Evolutionary conservation across 1,140 invertebrate genomes (phyloP).

Genomic region (Anadara kagoshimensis): DNA sequence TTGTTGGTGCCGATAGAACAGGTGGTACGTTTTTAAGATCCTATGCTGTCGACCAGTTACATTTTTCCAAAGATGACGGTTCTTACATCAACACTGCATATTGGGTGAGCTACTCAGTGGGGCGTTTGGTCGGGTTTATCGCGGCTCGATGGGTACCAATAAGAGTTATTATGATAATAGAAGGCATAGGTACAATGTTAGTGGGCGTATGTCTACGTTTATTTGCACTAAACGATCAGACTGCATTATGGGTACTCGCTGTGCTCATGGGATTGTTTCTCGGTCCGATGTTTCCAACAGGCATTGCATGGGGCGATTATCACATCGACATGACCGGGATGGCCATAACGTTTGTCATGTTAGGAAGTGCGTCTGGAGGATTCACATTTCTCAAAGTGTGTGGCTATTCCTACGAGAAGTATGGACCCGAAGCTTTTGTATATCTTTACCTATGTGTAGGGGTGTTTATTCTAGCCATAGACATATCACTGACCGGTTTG

Average conservation of each 20-base stretch:
- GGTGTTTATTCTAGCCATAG: no score
- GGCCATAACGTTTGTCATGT: slow-evolving; percentile 10
- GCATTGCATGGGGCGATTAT: slow-evolving; percentile 23
- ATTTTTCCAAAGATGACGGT: slow-evolving; percentile 15
- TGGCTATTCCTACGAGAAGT: slow-evolving; percentile 50
- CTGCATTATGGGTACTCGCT: slow-evolving; percentile 10
- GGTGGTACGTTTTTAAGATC: slow-evolving; percentile 5
- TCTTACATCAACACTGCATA: slow-evolving; percentile 12
- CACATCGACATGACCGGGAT: slow-evolving; percentile 16
- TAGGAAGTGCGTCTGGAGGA: slow-evolving; percentile 36
- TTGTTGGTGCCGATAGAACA: neutral
- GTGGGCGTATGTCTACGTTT: neutral
- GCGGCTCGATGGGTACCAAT: slow-evolving; percentile 7
- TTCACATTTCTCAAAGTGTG: slow-evolving; percentile 44
- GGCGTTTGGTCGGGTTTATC: slow-evolving; percentile 10
- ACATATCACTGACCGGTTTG: no score
- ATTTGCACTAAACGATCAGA: neutral
- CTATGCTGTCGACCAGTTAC: slow-evolving; percentile 8
- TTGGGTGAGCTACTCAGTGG: slow-evolving; percentile 16
- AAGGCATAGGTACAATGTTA: neutral
- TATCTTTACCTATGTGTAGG: slow-evolving; percentile 11
- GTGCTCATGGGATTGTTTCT: slow-evolving; percentile 3
- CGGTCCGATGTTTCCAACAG: slow-evolving; percentile 18
- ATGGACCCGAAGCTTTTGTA: slow-evolving; percentile 41
- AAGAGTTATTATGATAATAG: slow-evolving; percentile 1